Evolutionary conservation across 2,888 invertebrate species (phyloP).

Genomic region (Cheilosia scutellata): DNA sequence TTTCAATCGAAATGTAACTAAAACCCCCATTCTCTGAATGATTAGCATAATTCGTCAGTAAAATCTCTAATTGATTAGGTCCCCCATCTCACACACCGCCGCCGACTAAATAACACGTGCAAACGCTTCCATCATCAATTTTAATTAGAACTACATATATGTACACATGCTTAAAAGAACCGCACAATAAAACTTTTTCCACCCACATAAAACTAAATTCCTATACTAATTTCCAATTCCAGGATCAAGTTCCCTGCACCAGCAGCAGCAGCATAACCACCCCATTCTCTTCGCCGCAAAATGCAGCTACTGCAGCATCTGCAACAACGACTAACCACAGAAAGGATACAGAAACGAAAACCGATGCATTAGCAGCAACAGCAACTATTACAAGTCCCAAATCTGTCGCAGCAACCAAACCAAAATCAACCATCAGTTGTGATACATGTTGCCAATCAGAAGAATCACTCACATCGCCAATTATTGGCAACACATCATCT

Average conservation of each 20-base stretch:
- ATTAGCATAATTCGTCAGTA: neutral
- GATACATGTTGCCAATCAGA: slow-evolving; percentile 79
- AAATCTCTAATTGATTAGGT: neutral
- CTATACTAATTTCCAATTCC: slow-evolving; percentile 53
- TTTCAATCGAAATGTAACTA: too few relatives aligned
- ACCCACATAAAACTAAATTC: slow-evolving; percentile 36
- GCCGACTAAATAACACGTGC: neutral
- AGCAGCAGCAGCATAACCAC: slow-evolving; percentile 72
- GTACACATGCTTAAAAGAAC: neutral
- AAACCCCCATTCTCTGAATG: neutral
- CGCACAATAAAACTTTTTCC: neutral
- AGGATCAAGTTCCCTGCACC: slow-evolving; percentile 67
- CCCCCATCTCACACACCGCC: neutral
- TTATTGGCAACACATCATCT: slow-evolving; percentile 48
- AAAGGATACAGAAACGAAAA: slow-evolving; percentile 39
- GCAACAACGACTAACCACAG: slow-evolving; percentile 35
- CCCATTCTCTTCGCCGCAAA: slow-evolving; percentile 63
- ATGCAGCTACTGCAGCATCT: slow-evolving; percentile 37
- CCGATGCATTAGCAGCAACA: slow-evolving; percentile 31
- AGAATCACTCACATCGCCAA: slow-evolving; percentile 71
- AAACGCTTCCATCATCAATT: slow-evolving; percentile 1
- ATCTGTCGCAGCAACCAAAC: slow-evolving; percentile 47
- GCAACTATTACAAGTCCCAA: slow-evolving; percentile 54
- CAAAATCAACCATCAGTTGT: slow-evolving; percentile 76
- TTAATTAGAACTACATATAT: slow-evolving; percentile 22